phyloP scores from a whole-genome alignment of 2,888 invertebrate species.

The Troglohyphantes excavatus region DNA sequence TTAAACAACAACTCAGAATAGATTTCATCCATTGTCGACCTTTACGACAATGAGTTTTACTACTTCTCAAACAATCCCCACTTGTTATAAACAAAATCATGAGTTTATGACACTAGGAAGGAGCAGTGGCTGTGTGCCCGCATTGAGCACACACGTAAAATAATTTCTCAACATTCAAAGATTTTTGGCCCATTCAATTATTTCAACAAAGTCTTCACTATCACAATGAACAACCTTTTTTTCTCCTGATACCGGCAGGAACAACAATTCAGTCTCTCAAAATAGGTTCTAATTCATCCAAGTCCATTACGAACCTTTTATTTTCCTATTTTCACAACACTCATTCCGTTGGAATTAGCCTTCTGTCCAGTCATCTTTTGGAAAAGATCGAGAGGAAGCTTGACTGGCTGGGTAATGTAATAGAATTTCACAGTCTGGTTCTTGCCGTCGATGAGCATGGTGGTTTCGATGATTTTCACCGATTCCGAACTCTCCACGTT shows the following conservation, averaged over 20 bases:
- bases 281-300: slow-evolving; percentile 17
- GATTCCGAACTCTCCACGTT: slow-evolving; percentile 65
- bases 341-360: slow-evolving; percentile 28
- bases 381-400: slow-evolving; percentile 68
- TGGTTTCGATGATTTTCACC: slow-evolving; percentile 72
- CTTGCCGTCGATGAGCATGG: slow-evolving; percentile 76
- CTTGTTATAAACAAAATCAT: background rate
- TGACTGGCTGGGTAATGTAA: slow-evolving; percentile 74
- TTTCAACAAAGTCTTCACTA: slow-evolving; percentile 1
- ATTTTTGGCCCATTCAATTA: slow-evolving; percentile 40
- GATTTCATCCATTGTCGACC: too few species aligned
- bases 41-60: background rate
- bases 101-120: slow-evolving; percentile 30
- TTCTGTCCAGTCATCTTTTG: slow-evolving; percentile 66
- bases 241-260: slow-evolving; percentile 55
- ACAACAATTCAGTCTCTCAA: slow-evolving; percentile 2
- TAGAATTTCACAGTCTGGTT: slow-evolving; percentile 76
- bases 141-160: background rate
- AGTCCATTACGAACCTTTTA: slow-evolving; percentile 19
- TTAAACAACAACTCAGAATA: too few species aligned
- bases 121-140: background rate
- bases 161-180: background rate
- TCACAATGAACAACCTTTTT: slow-evolving; percentile 8
- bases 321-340: slow-evolving; percentile 58
- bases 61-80: background rate